Percentiles rank a stretch among this genome's conserved stretches.
These are phyloP conservation scores for Scaptomyza pallida DNA, from an alignment of 1,140 invertebrate species.

Conservation along the genomic window DNA sequence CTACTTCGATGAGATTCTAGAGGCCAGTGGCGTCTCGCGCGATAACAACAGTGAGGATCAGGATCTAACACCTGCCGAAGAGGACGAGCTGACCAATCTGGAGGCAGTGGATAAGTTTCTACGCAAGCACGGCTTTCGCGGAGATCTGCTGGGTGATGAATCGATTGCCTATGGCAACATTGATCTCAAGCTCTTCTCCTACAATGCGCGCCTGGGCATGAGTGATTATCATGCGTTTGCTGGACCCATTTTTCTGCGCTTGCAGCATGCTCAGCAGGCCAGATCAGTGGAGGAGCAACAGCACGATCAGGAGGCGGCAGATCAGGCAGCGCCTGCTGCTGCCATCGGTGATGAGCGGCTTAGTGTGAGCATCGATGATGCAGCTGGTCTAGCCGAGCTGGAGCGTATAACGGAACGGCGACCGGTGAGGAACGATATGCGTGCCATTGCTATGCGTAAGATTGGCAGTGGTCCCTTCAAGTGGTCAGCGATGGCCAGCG, in stretches of 20 bases:
- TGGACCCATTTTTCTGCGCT: constrained; percentile 74
- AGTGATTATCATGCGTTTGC: constrained; percentile 83
- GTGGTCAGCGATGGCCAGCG: constrained; percentile 88
- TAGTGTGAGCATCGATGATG: constrained; percentile 71
- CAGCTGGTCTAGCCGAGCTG: constrained; percentile 64
- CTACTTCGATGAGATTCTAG: constrained; percentile 87
- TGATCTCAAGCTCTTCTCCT: constrained; percentile 82
- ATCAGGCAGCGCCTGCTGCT: constrained; percentile 32
- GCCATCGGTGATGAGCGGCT: constrained; percentile 67
- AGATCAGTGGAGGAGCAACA: constrained; percentile 33
- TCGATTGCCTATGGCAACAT: constrained; percentile 83
- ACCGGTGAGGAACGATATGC: constrained; percentile 76
- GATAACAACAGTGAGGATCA: constrained; percentile 85
- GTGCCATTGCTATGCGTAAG: constrained; percentile 71
- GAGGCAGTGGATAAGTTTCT: constrained; percentile 75
- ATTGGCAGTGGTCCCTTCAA: constrained; percentile 86
- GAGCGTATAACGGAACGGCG: constrained; percentile 76
- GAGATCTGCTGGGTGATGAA: constrained; percentile 78
- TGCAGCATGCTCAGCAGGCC: constrained; percentile 68
- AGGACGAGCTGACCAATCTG: constrained; percentile 66
- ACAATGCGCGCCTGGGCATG: constrained; percentile 67
- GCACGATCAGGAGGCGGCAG: background rate
- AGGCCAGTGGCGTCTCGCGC: constrained; percentile 59
- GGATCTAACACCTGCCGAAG: constrained; percentile 85
- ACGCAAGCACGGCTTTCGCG: constrained; percentile 75